A percentile compares a stretch with the other conserved stretches of the same genome.
phyloP scores from a whole-genome alignment of 1,140 invertebrate genomes.

The Aphelenchoides fujianensis region DNA sequence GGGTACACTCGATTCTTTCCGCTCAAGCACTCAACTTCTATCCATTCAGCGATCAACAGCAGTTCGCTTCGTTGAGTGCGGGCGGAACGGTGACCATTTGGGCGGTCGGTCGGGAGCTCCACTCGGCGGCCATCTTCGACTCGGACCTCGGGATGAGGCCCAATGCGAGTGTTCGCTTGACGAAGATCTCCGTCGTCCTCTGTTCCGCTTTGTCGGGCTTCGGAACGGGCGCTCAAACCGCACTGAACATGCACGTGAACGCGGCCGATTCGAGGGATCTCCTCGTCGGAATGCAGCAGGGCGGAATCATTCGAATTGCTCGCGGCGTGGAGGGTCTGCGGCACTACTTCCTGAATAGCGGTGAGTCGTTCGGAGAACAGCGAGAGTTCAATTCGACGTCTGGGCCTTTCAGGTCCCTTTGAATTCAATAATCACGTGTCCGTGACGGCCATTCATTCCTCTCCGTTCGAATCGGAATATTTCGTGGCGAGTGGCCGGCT shows the following conservation, averaged over 20 bases:
- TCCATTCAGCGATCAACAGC: slow-evolving; percentile 6
- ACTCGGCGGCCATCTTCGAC: not conserved
- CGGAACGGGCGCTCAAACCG: not conserved
- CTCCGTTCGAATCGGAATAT: not conserved
- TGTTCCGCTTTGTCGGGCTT: slow-evolving; percentile 6
- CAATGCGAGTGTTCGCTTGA: not conserved
- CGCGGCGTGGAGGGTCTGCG: not conserved
- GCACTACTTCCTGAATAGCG: not conserved
- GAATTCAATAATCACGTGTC: not conserved
- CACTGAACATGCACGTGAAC: not conserved
- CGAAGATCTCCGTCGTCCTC: not conserved
- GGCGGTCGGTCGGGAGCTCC: not conserved
- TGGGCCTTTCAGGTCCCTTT: not conserved
- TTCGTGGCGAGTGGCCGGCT: not conserved
- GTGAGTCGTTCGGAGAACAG: too few relatives aligned
- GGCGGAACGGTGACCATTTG: slow-evolving; percentile 12
- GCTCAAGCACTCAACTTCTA: too few relatives aligned
- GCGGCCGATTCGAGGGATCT: not conserved
- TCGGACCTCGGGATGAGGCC: not conserved
- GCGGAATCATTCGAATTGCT: not conserved
- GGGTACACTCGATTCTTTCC: too few relatives aligned
- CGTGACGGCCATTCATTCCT: not conserved
- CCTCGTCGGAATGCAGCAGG: not conserved
- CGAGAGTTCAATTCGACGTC: too few relatives aligned
- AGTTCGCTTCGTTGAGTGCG: not conserved